Conservation (phyloP, 2,113 vertebrate genomes). For the Heteronetta atricapilla region DNA sequence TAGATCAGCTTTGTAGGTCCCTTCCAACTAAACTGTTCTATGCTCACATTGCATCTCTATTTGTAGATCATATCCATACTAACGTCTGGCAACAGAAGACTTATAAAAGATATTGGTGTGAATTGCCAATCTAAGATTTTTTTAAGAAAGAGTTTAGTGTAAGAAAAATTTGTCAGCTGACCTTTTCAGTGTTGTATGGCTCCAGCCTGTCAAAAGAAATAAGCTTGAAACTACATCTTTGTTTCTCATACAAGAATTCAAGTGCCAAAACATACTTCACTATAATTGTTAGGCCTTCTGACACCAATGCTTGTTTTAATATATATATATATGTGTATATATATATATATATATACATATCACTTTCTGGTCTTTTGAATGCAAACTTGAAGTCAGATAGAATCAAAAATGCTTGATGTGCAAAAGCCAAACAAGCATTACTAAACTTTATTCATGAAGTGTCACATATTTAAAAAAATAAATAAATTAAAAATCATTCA, state of each 20-base stretch:
- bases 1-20: background rate
- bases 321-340: no score
- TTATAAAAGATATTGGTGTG: background rate
- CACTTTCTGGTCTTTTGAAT: no score
- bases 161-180: background rate
- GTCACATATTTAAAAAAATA: background rate
- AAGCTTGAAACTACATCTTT: background rate
- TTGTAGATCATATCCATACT: background rate
- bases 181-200: background rate
- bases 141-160: background rate
- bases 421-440: background rate
- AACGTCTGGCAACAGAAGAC: background rate
- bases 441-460: background rate
- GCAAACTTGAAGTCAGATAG: background rate
- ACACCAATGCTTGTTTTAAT: background rate
- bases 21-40: background rate
- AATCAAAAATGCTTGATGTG: background rate
- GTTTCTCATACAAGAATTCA: background rate
- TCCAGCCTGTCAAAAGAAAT: constrained; percentile 9
- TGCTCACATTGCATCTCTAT: background rate
- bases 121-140: background rate
- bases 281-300: background rate
- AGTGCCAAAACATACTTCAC: background rate
- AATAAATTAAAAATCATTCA: background rate
- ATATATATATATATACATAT: no score